A percentile compares a stretch with the other conserved stretches of the same genome.
These are phyloP conservation scores for Eupsittula cactorum DNA, from an alignment of 2,113 vertebrate genomes.

Conservation along the genomic window DNA sequence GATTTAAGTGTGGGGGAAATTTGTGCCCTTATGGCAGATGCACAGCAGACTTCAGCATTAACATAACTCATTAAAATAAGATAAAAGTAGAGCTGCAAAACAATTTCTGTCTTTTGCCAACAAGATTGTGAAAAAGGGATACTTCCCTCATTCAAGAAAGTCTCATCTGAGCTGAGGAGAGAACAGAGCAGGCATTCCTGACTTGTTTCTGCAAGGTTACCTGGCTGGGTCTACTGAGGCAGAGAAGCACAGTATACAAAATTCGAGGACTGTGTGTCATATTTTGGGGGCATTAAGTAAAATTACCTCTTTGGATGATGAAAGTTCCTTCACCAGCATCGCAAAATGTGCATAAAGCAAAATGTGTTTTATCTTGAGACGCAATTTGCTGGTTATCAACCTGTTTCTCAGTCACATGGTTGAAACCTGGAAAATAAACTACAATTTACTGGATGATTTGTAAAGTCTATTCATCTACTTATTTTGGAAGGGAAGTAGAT, in stretches of 20 bases:
- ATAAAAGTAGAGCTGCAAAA: constrained; percentile 72
- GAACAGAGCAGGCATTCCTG: constrained; percentile 20
- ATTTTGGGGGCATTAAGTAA: not conserved
- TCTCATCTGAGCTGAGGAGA: constrained; percentile 7
- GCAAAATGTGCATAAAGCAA: not conserved
- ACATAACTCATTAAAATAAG: constrained; percentile 72
- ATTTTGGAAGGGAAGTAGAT: not conserved
- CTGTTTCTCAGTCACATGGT: not conserved
- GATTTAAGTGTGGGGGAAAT: constrained; percentile 45
- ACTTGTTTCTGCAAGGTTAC: not conserved
- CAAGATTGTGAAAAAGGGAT: constrained; percentile 32
- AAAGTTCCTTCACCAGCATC: not conserved
- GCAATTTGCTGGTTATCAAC: not conserved
- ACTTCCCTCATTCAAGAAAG: constrained; percentile 46
- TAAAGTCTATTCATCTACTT: not conserved
- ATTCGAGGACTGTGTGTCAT: not conserved
- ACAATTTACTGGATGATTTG: accelerated
- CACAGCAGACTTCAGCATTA: constrained; percentile 66
- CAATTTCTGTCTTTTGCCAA: constrained; percentile 53
- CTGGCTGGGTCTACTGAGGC: not conserved
- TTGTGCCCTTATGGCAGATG: constrained; percentile 56
- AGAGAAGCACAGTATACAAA: not conserved
- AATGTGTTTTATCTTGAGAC: not conserved
- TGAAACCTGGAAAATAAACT: not conserved
- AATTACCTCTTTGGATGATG: not conserved